Evolutionary conservation across 2,113 vertebrate species (phyloP).

Genomic region (Nyctereutes procyonoides): DNA sequence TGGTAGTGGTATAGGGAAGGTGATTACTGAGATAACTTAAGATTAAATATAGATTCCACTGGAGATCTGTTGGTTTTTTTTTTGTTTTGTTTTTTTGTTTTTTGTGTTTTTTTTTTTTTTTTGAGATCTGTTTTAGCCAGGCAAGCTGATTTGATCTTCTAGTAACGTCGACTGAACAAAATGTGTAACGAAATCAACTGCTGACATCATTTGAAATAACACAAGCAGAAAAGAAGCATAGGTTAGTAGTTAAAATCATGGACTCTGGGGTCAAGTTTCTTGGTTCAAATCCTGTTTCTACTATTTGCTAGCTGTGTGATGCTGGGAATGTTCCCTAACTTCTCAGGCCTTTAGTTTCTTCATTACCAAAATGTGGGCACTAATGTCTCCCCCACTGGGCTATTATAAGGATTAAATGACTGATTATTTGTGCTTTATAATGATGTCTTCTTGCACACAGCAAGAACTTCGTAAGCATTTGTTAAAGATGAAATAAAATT

Average conservation of each 20-base stretch:
- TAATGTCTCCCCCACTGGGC: not conserved
- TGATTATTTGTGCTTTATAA: slow-evolving; percentile 38
- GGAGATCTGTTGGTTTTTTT: not conserved
- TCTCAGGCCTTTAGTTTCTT: slow-evolving; percentile 41
- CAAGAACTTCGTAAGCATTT: slow-evolving; percentile 40
- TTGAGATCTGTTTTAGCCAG: slow-evolving; percentile 47
- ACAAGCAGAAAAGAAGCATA: not conserved
- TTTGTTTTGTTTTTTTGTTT: too few relatives aligned
- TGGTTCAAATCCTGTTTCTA: slow-evolving; percentile 6
- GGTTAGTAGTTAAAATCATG: not conserved
- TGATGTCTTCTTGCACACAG: not conserved
- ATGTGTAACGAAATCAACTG: slow-evolving; percentile 31
- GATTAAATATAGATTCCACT: slow-evolving; percentile 57
- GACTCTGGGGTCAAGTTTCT: not conserved
- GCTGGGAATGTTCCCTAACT: slow-evolving; percentile 20
- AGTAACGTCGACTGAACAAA: slow-evolving; percentile 46
- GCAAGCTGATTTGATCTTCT: slow-evolving; percentile 51
- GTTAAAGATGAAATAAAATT: slow-evolving; percentile 49
- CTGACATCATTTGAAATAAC: slow-evolving; percentile 53
- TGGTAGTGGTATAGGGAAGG: not conserved
- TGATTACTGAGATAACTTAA: slow-evolving; percentile 61
- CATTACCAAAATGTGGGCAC: slow-evolving; percentile 13
- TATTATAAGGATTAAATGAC: slow-evolving; percentile 2
- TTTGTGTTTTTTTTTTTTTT: not conserved
- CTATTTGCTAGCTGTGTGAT: slow-evolving; percentile 31